Percentiles rank a stretch among this genome's conserved stretches.
Evolutionary conservation across 2,888 invertebrate genomes (phyloP).

Genomic region (Apamea sordens): DNA sequence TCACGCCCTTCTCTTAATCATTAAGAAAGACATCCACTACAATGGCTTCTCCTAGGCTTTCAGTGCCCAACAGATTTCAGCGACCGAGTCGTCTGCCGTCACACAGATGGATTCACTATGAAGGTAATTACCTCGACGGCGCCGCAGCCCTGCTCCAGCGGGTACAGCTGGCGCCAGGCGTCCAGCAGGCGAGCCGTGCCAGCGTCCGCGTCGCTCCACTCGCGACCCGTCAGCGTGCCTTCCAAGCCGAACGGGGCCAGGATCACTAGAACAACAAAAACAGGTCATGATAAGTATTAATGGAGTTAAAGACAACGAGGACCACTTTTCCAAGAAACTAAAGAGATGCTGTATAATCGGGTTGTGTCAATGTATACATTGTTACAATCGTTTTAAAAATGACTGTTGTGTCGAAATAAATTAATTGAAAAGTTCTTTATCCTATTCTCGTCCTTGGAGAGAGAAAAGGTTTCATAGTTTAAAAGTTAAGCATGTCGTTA

Average conservation of each 20-base stretch:
- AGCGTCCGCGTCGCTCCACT: conserved; percentile 93
- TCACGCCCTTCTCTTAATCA: background rate
- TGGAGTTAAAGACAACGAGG: background rate
- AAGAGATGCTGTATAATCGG: background rate
- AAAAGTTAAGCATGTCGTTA: background rate
- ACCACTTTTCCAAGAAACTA: background rate
- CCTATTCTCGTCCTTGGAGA: background rate
- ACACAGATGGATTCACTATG: background rate
- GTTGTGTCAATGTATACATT: background rate
- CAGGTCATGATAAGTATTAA: background rate
- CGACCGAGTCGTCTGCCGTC: background rate
- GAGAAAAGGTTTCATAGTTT: background rate
- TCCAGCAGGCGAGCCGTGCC: conserved; percentile 95
- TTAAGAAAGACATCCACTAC: background rate
- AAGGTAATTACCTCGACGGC: conserved; percentile 88
- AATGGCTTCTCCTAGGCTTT: background rate
- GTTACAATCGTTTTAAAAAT: background rate
- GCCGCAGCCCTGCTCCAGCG: conserved; percentile 92
- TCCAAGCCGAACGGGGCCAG: conserved; percentile 98
- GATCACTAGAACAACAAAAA: conserved; percentile 92
- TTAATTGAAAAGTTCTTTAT: background rate
- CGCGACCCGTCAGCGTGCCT: conserved; percentile 96
- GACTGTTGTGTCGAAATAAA: background rate
- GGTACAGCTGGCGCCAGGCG: conserved; percentile 99
- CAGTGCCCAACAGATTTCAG: background rate